Base-by-base conservation (phyloP, 2,113 vertebrate genomes). In the Dipodomys ordii region DNA sequence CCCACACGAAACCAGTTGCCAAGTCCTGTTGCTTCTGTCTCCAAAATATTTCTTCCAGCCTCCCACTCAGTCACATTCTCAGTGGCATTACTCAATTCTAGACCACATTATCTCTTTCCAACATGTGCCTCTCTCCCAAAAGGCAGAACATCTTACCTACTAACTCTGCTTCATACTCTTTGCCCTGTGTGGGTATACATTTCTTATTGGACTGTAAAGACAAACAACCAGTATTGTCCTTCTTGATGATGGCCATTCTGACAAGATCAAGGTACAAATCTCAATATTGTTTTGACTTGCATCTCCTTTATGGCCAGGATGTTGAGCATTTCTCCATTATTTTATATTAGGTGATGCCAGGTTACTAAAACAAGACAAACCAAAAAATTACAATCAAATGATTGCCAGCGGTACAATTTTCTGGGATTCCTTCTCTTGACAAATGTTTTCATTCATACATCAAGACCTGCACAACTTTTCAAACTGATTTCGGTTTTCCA, bases 41-140 rank as follows among this genome's bases (percentile, higher is more conserved):
- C 39, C 25, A 85, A 91, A 80, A 74, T 32, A 39, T 80, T 82
- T 88, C 65, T 82, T 90, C 57, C 7, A 91, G 22, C 28, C n/a
- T 90, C 89, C 46, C 18, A 69, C 49, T 39, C 1, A 0, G 32
- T 13, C 79, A 74, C 19, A 16, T 73, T 62, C 49, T 95, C 39
- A 73, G 23, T 39, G n/a, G n/a, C 57, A 64, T n/a, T 68, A 39
- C 46, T 78, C 57, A 90, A 20, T 60, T 77, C 65, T 73, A 79
- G 72, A 62, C 49, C 77, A 74, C 22, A 10, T 25, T 16, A 16
- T 32, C 44, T 65, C 25, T 83, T 74, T 83, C 57, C 78, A 88
- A 88, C 64, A 57, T 73, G 5, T 62, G 77, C 15, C 1, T 91
- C 30, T 73, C 1, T 39, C 10, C 60, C 35, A 28, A 13, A 78